A percentile compares a stretch with the other conserved stretches of the same genome.
Conservation (phyloP, 1,140 invertebrate genomes). For the Zaprionus ghesquierei region DNA sequence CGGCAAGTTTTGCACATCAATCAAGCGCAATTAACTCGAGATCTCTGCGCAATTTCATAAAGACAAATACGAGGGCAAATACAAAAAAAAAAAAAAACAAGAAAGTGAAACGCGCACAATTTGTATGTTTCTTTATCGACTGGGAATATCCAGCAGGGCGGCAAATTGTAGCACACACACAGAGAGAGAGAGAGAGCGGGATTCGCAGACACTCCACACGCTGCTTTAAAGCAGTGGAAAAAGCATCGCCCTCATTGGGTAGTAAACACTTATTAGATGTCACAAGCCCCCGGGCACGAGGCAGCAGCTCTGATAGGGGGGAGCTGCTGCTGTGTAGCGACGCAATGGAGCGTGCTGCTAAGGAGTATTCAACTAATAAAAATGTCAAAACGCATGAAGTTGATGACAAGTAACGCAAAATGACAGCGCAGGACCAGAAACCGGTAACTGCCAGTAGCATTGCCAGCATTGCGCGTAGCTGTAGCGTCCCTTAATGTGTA, state of each 20-base stretch:
- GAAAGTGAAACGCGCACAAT: conserved; percentile 43
- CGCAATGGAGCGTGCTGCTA: conserved; percentile 75
- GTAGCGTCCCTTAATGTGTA: conserved; percentile 41
- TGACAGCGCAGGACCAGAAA: conserved; percentile 58
- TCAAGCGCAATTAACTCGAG: not conserved
- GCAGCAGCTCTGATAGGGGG: not conserved
- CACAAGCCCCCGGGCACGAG: conserved; percentile 40
- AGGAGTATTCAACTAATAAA: conserved; percentile 80
- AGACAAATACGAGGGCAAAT: conserved; percentile 4
- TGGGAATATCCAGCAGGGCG: conserved; percentile 37
- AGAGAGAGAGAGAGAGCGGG: too few relatives aligned
- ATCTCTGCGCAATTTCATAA: not conserved
- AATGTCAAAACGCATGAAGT: conserved; percentile 80
- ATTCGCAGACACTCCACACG: conserved; percentile 14
- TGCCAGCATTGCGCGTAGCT: not conserved
- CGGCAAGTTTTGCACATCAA: conserved; percentile 1
- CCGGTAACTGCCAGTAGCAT: not conserved
- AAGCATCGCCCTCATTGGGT: conserved; percentile 49
- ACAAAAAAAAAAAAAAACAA: conserved; percentile 11
- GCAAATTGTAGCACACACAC: conserved; percentile 35
- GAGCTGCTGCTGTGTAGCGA: not conserved
- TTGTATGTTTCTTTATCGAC: conserved; percentile 60
- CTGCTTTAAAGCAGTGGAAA: conserved; percentile 65
- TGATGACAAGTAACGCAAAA: conserved; percentile 74
- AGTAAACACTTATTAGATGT: conserved; percentile 77